Base-by-base conservation (phyloP, 2,797 vertebrate species). In the Rhabdomys pumilio region DNA sequence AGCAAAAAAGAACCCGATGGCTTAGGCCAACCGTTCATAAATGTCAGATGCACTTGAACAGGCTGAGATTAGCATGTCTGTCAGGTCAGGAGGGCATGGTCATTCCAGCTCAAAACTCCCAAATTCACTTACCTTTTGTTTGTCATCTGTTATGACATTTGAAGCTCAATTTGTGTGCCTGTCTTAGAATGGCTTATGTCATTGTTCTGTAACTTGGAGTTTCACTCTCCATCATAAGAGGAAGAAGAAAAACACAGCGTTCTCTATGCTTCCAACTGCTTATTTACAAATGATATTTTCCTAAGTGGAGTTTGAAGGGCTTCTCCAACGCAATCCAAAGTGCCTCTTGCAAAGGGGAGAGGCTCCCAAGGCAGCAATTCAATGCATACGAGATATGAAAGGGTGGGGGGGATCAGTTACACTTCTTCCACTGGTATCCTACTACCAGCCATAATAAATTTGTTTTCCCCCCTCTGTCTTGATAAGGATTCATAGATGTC, bases 401-500 rank as follows among this genome's bases (percentile, higher is more conserved):
- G 20, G 29, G 26, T 24, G 13, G 15, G 95, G 31, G 95, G 15
- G 95, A 76, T 96, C 90, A 97, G 85, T 82, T 63, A 97, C 98
- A 98, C 95, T 97, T 98, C 95, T 97, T 98, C 94, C 94, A 94
- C 94, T 84, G 92, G 88, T 96, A 97, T 97, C 77, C 89, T 87
- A 50, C 95, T 84, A 97, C 92, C 95, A 98, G 96, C 91, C 97
- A 98, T 90, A 98, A 96, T 96, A 97, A 92, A 98, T 98, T 96
- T 98, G 96, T 77, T 5, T 3, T 9, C 15, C 5, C 10, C 41
- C 31, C 24, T 14, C 94, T 84, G 19, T 94, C 94, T 96, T 97
- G 98, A 98, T 96, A 98, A 96, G 96, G 97, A 98, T 98, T 97
- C 96, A 98, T 98, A 98, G 97, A 98, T 97, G 97, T 98, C 98